phyloP scores from a whole-genome alignment of 2,888 invertebrate genomes.

The Ischnus inquisitorius region DNA sequence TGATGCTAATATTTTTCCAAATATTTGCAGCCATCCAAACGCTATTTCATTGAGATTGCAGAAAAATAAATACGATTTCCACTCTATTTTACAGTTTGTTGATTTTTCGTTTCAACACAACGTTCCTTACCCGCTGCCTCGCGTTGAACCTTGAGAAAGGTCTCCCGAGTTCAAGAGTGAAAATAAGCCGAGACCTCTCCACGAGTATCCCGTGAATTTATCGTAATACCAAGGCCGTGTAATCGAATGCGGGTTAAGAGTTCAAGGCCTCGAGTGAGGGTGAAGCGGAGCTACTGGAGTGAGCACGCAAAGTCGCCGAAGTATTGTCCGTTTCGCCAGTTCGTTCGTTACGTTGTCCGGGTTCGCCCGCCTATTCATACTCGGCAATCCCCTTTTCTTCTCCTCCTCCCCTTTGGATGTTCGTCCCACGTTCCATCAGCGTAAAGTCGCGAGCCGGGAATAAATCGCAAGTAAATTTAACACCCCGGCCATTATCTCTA shows the following conservation, averaged over 20 bases:
- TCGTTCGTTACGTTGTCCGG: constrained; percentile 14
- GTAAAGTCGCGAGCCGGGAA: constrained; percentile 36
- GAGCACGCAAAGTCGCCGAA: constrained; percentile 59
- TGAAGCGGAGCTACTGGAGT: constrained; percentile 41
- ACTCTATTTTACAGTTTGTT: constrained; percentile 16
- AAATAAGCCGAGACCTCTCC: constrained; percentile 33
- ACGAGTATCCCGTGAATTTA: constrained; percentile 49
- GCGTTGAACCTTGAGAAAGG: constrained; percentile 47
- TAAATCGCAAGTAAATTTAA: constrained; percentile 57
- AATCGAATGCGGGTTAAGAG: constrained; percentile 76
- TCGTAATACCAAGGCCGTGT: constrained; percentile 64
- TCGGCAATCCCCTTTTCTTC: not conserved
- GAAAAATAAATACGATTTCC: constrained; percentile 11
- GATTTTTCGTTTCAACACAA: not conserved
- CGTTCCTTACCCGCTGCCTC: not conserved
- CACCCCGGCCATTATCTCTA: constrained; percentile 53
- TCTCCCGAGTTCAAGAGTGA: constrained; percentile 50
- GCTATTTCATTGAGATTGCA: not conserved
- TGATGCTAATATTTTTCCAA: not conserved
- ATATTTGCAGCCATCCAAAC: not conserved
- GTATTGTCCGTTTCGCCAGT: constrained; percentile 55
- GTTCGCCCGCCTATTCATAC: constrained; percentile 9
- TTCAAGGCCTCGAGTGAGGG: constrained; percentile 72
- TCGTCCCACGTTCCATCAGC: constrained; percentile 22
- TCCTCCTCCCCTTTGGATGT: not conserved